Evolutionary conservation across 1,140 invertebrate species (phyloP).

Genomic region (Holcopasites calliopsidis): DNA sequence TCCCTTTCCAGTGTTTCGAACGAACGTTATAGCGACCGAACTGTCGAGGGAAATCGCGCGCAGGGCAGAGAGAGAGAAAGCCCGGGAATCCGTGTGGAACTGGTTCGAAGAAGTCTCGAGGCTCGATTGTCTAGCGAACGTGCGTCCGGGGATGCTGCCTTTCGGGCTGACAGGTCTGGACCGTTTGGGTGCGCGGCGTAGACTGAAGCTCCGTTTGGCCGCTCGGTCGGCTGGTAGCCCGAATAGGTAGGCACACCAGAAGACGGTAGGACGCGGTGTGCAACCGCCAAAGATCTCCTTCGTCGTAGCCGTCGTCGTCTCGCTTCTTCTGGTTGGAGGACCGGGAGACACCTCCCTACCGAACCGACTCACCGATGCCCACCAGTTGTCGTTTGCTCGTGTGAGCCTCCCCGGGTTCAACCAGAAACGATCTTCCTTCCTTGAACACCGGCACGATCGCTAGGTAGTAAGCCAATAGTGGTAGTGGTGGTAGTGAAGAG

Average conservation of each 20-base stretch:
- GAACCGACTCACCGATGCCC: slow-evolving; percentile 67
- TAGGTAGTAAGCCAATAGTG: slow-evolving; percentile 33
- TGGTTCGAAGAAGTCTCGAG: slow-evolving; percentile 9
- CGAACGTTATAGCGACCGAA: background rate
- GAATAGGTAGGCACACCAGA: slow-evolving; percentile 73
- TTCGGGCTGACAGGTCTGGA: slow-evolving; percentile 76
- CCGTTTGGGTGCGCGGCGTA: slow-evolving; percentile 79
- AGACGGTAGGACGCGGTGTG: slow-evolving; percentile 70
- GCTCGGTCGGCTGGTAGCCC: slow-evolving; percentile 72
- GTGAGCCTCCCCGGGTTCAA: slow-evolving; percentile 56
- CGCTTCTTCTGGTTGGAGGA: slow-evolving; percentile 79
- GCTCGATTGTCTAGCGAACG: slow-evolving; percentile 27
- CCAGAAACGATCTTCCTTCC: slow-evolving; percentile 56
- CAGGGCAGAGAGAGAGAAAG: background rate
- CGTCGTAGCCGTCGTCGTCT: slow-evolving; percentile 63
- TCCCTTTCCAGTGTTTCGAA: slow-evolving; percentile 13
- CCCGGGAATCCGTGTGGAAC: slow-evolving; percentile 6
- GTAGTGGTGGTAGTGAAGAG: slow-evolving; percentile 64
- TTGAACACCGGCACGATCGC: slow-evolving; percentile 15
- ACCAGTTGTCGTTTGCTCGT: slow-evolving; percentile 51
- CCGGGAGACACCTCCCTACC: slow-evolving; percentile 78
- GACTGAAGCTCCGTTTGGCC: slow-evolving; percentile 78
- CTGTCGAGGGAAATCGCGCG: background rate
- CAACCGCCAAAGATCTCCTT: slow-evolving; percentile 65
- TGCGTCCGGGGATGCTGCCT: slow-evolving; percentile 52